phyloP scores from a whole-genome alignment of 1,140 invertebrate genomes.

The Solen grandis region DNA sequence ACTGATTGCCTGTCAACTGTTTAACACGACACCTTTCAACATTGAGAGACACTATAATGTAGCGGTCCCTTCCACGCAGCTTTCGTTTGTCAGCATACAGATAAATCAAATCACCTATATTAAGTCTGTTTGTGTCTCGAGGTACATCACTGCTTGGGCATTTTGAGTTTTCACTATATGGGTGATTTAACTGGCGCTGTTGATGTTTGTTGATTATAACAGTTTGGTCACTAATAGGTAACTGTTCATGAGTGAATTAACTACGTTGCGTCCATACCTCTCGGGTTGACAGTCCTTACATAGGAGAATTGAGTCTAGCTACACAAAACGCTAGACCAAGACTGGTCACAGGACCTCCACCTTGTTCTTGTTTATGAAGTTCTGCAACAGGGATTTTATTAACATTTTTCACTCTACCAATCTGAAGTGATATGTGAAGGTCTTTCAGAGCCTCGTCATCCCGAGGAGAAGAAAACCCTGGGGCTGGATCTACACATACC shows the following conservation, averaged over 20 bases:
- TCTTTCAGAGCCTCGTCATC: too few relatives aligned
- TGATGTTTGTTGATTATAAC: constrained; percentile 30
- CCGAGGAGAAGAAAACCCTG: too few relatives aligned
- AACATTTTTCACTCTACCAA: constrained; percentile 40
- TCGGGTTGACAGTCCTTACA: not conserved
- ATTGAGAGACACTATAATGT: constrained; percentile 32
- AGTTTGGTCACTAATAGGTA: constrained; percentile 30
- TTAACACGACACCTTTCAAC: constrained; percentile 43
- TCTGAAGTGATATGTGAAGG: too few relatives aligned
- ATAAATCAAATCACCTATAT: constrained; percentile 54
- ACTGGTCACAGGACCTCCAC: not conserved
- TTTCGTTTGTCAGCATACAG: constrained; percentile 38
- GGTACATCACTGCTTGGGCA: not conserved
- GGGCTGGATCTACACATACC: not conserved
- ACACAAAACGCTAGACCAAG: constrained; percentile 1
- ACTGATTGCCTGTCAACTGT: constrained; percentile 45
- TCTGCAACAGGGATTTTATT: constrained; percentile 57
- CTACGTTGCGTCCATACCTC: constrained; percentile 42
- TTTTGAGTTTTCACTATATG: too few relatives aligned
- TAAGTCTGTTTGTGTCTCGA: not conserved
- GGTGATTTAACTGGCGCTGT: too few relatives aligned
- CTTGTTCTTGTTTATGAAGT: constrained; percentile 31
- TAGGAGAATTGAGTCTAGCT: constrained; percentile 28
- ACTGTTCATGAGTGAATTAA: constrained; percentile 55
- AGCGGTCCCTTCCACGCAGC: constrained; percentile 14